Percentiles rank a stretch among this genome's conserved stretches.
phyloP scores from a whole-genome alignment of 2,113 vertebrate genomes.

The Hemiprocne comata region DNA sequence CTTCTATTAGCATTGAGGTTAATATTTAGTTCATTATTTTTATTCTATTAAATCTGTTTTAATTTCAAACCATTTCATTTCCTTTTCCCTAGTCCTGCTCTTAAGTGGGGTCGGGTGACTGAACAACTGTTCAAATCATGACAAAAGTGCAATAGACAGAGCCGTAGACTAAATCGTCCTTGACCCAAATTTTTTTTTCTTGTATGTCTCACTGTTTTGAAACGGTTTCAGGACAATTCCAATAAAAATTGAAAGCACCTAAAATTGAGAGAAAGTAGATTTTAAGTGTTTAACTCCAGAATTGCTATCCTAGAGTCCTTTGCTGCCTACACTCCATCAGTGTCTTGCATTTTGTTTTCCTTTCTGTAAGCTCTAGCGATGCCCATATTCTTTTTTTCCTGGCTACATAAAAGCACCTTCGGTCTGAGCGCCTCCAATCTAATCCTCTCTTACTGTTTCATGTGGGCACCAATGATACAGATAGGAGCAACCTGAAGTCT shows the following conservation, averaged over 20 bases:
- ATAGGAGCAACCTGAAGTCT: no score
- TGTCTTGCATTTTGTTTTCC: background rate
- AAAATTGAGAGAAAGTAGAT: background rate
- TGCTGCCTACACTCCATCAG: background rate
- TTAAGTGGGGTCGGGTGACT: no score
- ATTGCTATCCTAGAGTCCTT: background rate
- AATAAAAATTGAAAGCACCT: background rate
- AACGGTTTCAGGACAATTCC: background rate
- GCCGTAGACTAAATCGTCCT: background rate
- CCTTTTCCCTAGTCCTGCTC: no score
- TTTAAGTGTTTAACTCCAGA: background rate
- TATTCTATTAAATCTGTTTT: no score
- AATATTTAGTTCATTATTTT: no score
- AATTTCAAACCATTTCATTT: no score
- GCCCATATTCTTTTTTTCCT: background rate
- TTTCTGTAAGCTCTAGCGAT: background rate
- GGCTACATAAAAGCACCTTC: background rate
- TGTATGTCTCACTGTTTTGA: rapidly evolving
- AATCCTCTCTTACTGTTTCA: background rate
- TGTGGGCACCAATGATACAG: no score
- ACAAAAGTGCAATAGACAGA: background rate
- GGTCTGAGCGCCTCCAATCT: background rate
- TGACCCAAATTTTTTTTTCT: background rate
- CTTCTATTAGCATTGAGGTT: no score
- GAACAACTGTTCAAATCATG: no score